phyloP scores from a whole-genome alignment of 2,888 invertebrate species.

The Thelaira solivaga region DNA sequence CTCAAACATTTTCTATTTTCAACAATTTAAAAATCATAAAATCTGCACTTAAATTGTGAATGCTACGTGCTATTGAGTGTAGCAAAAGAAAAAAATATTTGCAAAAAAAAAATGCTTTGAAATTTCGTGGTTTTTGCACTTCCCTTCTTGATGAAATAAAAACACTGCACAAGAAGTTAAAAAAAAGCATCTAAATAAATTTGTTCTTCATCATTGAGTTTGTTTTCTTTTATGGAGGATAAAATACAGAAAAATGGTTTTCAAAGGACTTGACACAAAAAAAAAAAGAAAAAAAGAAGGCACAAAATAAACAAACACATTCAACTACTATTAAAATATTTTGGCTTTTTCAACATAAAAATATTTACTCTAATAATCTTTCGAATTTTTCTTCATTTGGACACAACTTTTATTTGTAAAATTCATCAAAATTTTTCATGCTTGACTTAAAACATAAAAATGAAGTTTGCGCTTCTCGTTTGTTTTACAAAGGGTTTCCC shows the following conservation, averaged over 20 bases:
- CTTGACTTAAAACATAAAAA: no score
- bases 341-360: constrained; percentile 11
- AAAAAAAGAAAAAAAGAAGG: no score
- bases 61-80: constrained; percentile 19
- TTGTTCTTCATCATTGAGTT: constrained; percentile 53
- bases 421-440: background rate
- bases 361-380: constrained; percentile 50
- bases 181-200: constrained; percentile 34
- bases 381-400: constrained; percentile 19
- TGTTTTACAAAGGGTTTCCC: no score
- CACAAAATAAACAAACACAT: no score
- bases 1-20: background rate
- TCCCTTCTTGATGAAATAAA: constrained; percentile 1
- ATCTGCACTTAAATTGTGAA: constrained; percentile 18
- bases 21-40: constrained; percentile 36
- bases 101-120: background rate
- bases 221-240: constrained; percentile 5
- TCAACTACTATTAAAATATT: constrained; percentile 1
- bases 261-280: constrained; percentile 6
- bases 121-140: constrained; percentile 34
- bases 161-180: background rate
- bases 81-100: background rate
- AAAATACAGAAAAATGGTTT: constrained; percentile 30
- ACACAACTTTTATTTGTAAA: background rate
- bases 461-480: no score